These are phyloP conservation scores for Amphipoea lucens DNA, from an alignment of 2,888 invertebrate species.

Conservation along the genomic window DNA sequence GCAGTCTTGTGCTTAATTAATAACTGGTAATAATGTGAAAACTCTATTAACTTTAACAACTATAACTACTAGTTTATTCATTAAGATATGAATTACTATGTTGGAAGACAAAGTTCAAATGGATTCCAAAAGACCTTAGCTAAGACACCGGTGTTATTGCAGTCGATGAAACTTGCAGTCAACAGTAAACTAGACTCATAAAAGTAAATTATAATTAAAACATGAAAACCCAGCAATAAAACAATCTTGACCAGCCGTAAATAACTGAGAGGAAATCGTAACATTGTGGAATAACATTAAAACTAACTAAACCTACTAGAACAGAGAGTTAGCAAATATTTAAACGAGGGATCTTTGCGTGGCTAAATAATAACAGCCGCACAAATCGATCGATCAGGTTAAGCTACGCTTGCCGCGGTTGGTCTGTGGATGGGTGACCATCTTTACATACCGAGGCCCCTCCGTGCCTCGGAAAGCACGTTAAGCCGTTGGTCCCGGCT, in stretches of 20 bases:
- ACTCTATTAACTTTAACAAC: not conserved
- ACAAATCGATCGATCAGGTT: too few species aligned
- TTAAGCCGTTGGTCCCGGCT: too few species aligned
- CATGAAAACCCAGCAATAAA: slow-evolving; percentile 30
- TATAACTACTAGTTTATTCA: not conserved
- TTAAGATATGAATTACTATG: not conserved
- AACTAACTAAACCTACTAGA: not conserved
- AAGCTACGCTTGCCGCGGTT: too few species aligned
- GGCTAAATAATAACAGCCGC: too few species aligned
- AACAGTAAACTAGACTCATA: slow-evolving; percentile 28
- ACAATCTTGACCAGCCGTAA: slow-evolving; percentile 20
- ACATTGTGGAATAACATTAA: slow-evolving; percentile 7
- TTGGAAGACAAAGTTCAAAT: slow-evolving; percentile 22
- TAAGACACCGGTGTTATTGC: slow-evolving; percentile 22
- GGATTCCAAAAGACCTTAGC: not conserved
- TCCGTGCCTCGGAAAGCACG: too few species aligned
- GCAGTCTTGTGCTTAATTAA: not conserved
- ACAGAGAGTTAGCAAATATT: too few species aligned
- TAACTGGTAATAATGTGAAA: not conserved
- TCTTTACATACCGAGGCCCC: too few species aligned
- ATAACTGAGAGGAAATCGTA: slow-evolving; percentile 31
- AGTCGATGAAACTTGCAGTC: slow-evolving; percentile 17
- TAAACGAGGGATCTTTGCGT: not conserved
- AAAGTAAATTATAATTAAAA: slow-evolving; percentile 40
- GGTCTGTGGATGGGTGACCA: too few species aligned